Conservation (phyloP, 2,888 invertebrate genomes). For the Zootermopsis nevadensis region DNA sequence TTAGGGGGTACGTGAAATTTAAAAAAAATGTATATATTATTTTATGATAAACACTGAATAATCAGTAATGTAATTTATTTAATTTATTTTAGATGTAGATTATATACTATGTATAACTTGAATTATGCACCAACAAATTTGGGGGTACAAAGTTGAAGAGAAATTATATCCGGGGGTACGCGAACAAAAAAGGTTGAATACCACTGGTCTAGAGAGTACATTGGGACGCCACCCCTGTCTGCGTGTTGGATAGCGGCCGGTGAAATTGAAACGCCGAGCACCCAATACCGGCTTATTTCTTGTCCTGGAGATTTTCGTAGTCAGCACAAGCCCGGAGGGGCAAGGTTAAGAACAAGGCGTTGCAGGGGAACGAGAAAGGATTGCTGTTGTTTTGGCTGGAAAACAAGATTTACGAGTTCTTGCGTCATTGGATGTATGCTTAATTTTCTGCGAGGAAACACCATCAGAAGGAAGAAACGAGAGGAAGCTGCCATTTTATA, state of each 20-base stretch:
- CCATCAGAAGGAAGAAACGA: constrained; percentile 39
- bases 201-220: neutral
- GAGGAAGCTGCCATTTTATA: constrained; percentile 32
- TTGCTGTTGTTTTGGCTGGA: constrained; percentile 49
- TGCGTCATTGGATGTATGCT: constrained; percentile 47
- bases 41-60: too few species aligned
- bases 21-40: too few species aligned
- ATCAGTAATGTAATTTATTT: too few species aligned
- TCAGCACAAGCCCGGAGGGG: constrained; percentile 28
- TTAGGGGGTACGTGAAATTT: too few species aligned
- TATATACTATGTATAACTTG: too few species aligned
- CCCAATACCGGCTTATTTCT: constrained; percentile 37
- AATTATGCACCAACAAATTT: too few species aligned
- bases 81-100: too few species aligned
- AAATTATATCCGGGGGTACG: too few species aligned
- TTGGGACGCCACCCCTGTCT: neutral
- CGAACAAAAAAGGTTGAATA: too few species aligned
- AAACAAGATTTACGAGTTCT: constrained; percentile 46
- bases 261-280: constrained; percentile 41
- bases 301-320: constrained; percentile 43
- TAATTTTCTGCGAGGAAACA: constrained; percentile 47
- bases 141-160: too few species aligned
- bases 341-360: constrained; percentile 3
- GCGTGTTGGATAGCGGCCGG: constrained; percentile 20
- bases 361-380: constrained; percentile 11